Conservation (phyloP, 2,888 invertebrate genomes). For the Proisotoma minuta region DNA sequence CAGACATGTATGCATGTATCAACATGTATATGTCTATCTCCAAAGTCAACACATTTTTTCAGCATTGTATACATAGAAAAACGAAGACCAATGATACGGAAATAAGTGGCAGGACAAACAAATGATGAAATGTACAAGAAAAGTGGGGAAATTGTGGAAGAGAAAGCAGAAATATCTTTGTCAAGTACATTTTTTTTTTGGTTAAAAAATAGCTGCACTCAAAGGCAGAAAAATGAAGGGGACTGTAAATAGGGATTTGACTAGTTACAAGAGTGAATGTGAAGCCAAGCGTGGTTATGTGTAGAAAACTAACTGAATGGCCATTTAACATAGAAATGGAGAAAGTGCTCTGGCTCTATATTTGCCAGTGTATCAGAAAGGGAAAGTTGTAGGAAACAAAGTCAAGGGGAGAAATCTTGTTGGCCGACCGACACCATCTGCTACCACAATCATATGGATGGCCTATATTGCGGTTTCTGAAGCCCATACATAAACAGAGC, state of each 20-base stretch:
- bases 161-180: not conserved
- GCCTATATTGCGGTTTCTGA: conserved; percentile 14
- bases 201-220: conserved; percentile 1
- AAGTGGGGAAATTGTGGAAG: too few species aligned
- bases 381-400: not conserved
- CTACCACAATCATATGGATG: conserved; percentile 7
- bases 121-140: conserved; percentile 2
- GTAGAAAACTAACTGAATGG: not conserved
- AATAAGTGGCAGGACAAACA: conserved; percentile 11
- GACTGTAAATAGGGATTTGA: not conserved
- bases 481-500: conserved; percentile 4
- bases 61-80: not conserved
- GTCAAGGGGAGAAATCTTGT: conserved; percentile 4
- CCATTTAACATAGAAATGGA: conserved; percentile 4
- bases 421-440: conserved; percentile 15
- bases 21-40: too few species aligned
- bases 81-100: conserved; percentile 7
- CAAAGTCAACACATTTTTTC: not conserved
- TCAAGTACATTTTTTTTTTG: not conserved
- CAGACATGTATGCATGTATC: too few species aligned
- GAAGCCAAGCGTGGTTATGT: not conserved
- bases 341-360: not conserved
- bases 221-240: not conserved
- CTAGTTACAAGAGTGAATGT: not conserved
- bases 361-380: not conserved